Base-by-base conservation (phyloP, 2,113 vertebrate genomes). In the Hydrolagus affinis region DNA sequence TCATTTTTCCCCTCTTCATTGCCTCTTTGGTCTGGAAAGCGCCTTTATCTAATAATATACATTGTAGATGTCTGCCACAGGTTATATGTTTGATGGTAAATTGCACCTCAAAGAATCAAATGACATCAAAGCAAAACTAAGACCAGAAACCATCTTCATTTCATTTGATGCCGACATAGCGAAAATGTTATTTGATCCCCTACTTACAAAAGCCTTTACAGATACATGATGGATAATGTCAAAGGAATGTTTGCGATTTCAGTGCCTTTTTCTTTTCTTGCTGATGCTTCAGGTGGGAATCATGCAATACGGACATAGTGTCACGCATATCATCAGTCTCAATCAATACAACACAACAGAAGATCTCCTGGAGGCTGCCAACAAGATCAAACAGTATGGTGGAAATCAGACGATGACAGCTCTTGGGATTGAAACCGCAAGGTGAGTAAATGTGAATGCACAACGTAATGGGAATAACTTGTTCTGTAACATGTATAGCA, bases 401-500 rank as follows among this genome's bases (percentile, higher is more conserved):
- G 97, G 97, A n/a, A 89, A 87, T 0, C 95, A 93, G 86, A 99
- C 97, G 44, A 95, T 95, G 93, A 98, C 97, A 23, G 96, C 96
- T 85, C 89, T 95, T 74, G 97, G 95, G 78, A 98, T 98, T 68
- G 95, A 99, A 11, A 96, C 92, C 0, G 96, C 97, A 88, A 96
- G 97, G 97, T 98, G 94, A 64, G 11, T 62, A 21, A 19, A n/a
- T 25, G 9, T 15, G 23, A 17, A 78, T 77, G 21, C 21, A 62
- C 19, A 62, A 78, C 25, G n/a, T 17, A 74, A 17, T 74, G 32
- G 30, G 11, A 60, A 15, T 25, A 23, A 60, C 8, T 11, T 64
- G 59, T 15, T 28, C 28, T 80, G 15, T 64, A 64, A 8, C 28
- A 11, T 64, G 21, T 64, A 64, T 64, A 9, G 25, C 28, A 62